Evolutionary conservation across 2,113 vertebrate genomes (phyloP).

Genomic region (Eretmochelys imbricata): DNA sequence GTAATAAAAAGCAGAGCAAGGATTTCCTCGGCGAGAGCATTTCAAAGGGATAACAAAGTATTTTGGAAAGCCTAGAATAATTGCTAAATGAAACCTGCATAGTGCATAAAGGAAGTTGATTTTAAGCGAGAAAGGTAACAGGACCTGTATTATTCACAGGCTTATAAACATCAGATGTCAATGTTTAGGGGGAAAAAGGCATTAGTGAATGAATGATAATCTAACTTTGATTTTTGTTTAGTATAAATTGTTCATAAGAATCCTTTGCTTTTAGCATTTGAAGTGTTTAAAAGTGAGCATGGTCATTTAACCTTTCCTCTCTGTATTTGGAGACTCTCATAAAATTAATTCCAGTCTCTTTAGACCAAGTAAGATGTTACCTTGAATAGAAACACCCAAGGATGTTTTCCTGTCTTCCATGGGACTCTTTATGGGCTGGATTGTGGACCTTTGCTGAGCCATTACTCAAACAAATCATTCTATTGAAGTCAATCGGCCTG

Average conservation of each 20-base stretch:
- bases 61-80: constrained; percentile 52
- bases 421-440: neutral
- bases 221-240: constrained; percentile 16
- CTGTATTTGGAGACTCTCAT: neutral
- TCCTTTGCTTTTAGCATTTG: constrained; percentile 11
- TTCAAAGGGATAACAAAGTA: constrained; percentile 68
- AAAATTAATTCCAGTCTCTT: constrained; percentile 68
- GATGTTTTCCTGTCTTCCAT: constrained; percentile 59
- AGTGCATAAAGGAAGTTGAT: neutral
- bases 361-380: constrained; percentile 48
- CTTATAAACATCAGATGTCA: neutral
- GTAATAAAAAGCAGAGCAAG: constrained; percentile 75
- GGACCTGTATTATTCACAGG: neutral
- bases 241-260: neutral
- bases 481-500: neutral
- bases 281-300: constrained; percentile 23
- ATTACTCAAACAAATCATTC: neutral
- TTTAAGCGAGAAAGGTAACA: constrained; percentile 2
- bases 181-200: neutral
- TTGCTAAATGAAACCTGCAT: constrained; percentile 26
- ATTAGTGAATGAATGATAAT: neutral
- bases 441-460: neutral
- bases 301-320: neutral
- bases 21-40: constrained; percentile 57
- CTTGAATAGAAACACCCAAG: constrained; percentile 62